Conservation (phyloP, 1,140 invertebrate genomes). For the Trichonephila clavipes region DNA sequence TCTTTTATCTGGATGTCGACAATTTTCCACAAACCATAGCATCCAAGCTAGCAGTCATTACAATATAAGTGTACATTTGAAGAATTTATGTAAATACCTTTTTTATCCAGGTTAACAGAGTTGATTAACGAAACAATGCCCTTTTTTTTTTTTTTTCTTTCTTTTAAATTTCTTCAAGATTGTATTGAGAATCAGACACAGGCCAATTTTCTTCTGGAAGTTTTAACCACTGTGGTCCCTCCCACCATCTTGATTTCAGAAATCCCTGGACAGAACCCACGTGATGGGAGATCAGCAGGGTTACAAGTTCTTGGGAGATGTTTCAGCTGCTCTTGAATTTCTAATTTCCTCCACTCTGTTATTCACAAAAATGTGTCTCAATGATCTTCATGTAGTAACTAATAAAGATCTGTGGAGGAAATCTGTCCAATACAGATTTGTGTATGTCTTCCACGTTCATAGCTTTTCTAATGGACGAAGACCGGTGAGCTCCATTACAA, state of each 20-base stretch:
- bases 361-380: background rate
- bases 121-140: no score
- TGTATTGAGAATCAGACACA: no score
- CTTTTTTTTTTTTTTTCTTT: no score
- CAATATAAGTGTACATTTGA: background rate
- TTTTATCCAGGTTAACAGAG: background rate
- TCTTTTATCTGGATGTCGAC: no score
- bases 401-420: background rate
- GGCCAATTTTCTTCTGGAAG: background rate
- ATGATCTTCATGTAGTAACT: no score
- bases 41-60: no score
- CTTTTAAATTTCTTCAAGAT: no score
- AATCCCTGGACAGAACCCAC: no score
- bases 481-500: no score
- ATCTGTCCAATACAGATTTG: background rate
- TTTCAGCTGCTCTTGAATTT: background rate
- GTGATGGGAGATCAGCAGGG: background rate
- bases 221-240: background rate
- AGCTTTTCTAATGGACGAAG: no score
- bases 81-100: background rate
- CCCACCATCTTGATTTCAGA: no score
- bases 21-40: background rate
- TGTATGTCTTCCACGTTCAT: no score
- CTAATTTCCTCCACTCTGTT: background rate
- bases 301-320: background rate